These are phyloP conservation scores for Brassicogethes aeneus DNA, from an alignment of 2,888 invertebrate genomes.

Conservation along the genomic window DNA sequence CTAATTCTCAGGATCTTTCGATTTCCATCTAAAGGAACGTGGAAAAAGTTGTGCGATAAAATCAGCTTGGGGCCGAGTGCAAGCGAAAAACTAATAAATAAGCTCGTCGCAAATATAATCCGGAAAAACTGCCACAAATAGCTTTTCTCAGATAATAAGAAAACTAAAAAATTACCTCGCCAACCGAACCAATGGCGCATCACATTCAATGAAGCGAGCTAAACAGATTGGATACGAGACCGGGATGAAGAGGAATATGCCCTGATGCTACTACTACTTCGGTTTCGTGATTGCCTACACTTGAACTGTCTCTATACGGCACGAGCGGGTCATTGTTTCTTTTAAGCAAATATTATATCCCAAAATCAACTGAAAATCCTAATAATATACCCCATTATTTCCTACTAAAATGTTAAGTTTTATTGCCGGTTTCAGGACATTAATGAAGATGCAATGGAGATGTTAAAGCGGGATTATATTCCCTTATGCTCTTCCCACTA, in stretches of 20 bases:
- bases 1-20: too few relatives aligned
- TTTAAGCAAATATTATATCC: too few relatives aligned
- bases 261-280: slow-evolving; percentile 16
- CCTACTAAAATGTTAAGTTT: too few relatives aligned
- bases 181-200: slow-evolving; percentile 38
- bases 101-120: slow-evolving; percentile 4
- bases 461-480: too few relatives aligned
- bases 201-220: slow-evolving; percentile 38
- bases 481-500: too few relatives aligned
- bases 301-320: slow-evolving; percentile 22
- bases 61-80: neutral
- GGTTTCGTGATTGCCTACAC: slow-evolving; percentile 36
- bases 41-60: neutral
- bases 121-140: slow-evolving; percentile 13
- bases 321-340: neutral
- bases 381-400: too few relatives aligned
- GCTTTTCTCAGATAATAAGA: slow-evolving; percentile 23
- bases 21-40: too few relatives aligned
- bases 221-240: slow-evolving; percentile 40
- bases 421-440: too few relatives aligned
- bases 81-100: neutral
- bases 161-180: slow-evolving; percentile 34
- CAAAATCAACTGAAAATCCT: too few relatives aligned
- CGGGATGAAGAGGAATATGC: slow-evolving; percentile 27
- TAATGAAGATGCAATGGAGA: too few relatives aligned